Base-by-base conservation (phyloP, 2,797 vertebrate species). In the Anomalospiza imberbis region DNA sequence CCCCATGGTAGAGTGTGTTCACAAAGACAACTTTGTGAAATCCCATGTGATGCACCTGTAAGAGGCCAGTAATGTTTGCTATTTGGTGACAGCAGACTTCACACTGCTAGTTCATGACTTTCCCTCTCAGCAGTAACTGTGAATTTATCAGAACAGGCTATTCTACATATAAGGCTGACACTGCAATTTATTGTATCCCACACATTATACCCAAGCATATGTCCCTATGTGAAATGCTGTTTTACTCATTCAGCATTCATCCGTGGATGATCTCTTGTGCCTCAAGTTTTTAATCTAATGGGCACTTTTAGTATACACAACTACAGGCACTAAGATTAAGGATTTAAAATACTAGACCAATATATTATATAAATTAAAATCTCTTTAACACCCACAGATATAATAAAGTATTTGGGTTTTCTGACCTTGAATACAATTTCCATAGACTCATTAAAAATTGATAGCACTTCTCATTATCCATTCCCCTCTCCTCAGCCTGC, bases 351-450 rank as follows among this genome's bases (percentile, higher is more conserved):
- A 96, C 84, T 75, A 91, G 94, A 86, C 54, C 89, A 96, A 94
- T 97, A 85, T 38, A 95, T 94, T 91, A 81, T 11, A 93, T 60
- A 94, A 94, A 92, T 96, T 71, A 97, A 98, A 97, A 97, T 89
- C 88, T 91, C 76, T 75, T 86, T 89, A 91, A 88, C 78, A 89
- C 82, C 50, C 82, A 90, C 68, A 51, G 85, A 89, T 93, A 96
- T 89, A 94, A 89, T 95, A 91, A 91, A 96, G 84, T 94, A 97
- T 93, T 88, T 94, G 74, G 95, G 86, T 63, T 95, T 97, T 92
- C 93, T 97, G 94, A 97, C 95, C 96, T 97, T 97, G 96, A 97
- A 85, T 94, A 74, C 87, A 93, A 97, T 94, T 97, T 97, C 83
- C 93, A 94, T 89, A 90, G 82, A 85, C 86, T 93, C 92, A 92